Evolutionary conservation across 1,140 invertebrate species (phyloP).

Genomic region (Camponotus vicinus): DNA sequence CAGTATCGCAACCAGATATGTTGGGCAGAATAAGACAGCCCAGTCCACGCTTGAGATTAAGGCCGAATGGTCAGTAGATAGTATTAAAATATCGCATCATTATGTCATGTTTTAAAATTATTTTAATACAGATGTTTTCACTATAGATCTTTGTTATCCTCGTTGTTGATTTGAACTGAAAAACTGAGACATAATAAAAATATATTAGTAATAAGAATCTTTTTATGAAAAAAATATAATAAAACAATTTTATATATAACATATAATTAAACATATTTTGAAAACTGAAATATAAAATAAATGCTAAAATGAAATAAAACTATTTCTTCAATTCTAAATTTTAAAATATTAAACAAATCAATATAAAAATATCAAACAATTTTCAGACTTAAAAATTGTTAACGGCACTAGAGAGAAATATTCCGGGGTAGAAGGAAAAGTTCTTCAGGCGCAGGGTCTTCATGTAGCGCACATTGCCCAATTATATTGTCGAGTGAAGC

Average conservation of each 20-base stretch:
- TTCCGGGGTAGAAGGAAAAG: conserved; percentile 83
- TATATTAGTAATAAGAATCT: background rate
- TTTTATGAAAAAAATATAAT: background rate
- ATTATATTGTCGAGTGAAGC: conserved; percentile 82
- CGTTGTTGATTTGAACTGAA: background rate
- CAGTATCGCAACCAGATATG: conserved; percentile 85
- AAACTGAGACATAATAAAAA: background rate
- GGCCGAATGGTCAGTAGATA: conserved; percentile 77
- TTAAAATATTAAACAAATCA: no score
- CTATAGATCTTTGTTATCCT: background rate
- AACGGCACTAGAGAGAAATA: conserved; percentile 81
- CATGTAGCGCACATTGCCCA: conserved; percentile 83
- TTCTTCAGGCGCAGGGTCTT: conserved; percentile 84
- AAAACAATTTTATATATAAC: no score
- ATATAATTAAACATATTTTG: background rate
- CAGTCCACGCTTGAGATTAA: conserved; percentile 77
- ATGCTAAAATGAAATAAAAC: conserved; percentile 16
- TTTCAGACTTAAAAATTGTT: conserved; percentile 78
- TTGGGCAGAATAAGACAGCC: conserved; percentile 78
- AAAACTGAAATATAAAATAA: no score
- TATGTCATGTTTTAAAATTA: background rate
- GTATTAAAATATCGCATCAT: background rate
- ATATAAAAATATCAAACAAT: background rate
- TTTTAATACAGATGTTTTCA: background rate
- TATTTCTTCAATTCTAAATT: background rate